Base-by-base conservation (phyloP, 2,888 invertebrate genomes). In the Gortyna flavago region DNA sequence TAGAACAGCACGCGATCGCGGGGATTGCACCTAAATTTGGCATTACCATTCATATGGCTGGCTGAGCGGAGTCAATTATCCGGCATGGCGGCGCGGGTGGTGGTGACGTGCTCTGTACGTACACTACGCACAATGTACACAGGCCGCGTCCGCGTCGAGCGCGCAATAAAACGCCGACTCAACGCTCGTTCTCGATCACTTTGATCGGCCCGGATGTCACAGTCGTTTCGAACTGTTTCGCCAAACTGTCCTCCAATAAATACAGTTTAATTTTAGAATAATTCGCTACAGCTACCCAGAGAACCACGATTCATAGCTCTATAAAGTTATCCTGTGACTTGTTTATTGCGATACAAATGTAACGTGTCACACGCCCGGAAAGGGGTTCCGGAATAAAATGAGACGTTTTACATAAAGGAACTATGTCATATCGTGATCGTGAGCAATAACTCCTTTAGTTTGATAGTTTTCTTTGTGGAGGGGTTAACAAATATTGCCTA, bases 141-240 rank as follows among this genome's bases (percentile, higher is more conserved):
- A 54, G 21, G 35, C 32, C 74, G 66, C 79, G 70, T 62, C 66
- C 75, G 75, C 67, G 78, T 71, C 75, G 67, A 69, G 79, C 77
- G 64, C 73, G 92, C 90, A 92, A 93, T 94, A 94, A 95, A 94
- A 90, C 91, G 90, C 83, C 87, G 84, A 85, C 89, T 90, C 92
- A 89, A 85, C 92, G 91, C 90, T 88, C 91, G 90, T 92, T 93
- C 91, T 90, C 94, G 91, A 95, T 95, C 94, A 94, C 95, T 96
- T 95, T 96, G 95, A 96, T 95, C 95, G 93, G 90, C 79, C 93
- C 94, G 95, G 94, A 94, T 95, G 95, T 95, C 95, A 92, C 93
- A 93, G 92, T 92, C 93, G 92, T 94, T 93, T 89, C 89, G 88
- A 89, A 91, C 91, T 91, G 91, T 91, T 92, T 92, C 91, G 91